Percentiles rank a stretch among this genome's conserved stretches.
These are phyloP conservation scores for Drosophila bunnanda DNA, from an alignment of 2,888 invertebrate species.

Conservation along the genomic window DNA sequence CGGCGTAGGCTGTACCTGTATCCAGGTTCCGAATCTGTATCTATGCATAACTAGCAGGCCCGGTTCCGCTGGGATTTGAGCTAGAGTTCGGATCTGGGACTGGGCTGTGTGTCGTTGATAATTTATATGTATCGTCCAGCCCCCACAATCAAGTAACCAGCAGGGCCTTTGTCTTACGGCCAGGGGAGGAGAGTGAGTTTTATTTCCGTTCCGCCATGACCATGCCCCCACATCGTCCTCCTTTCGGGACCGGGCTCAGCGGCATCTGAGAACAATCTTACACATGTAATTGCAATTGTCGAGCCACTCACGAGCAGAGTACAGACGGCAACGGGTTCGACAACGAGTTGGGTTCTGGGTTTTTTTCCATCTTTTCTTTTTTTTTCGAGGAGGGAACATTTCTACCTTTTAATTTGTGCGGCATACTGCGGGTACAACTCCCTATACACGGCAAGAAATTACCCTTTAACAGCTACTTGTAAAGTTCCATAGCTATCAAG, in stretches of 20 bases:
- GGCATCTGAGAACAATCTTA: constrained; percentile 56
- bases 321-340: too few species aligned
- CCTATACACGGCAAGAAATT: constrained; percentile 4
- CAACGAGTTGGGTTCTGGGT: constrained; percentile 37
- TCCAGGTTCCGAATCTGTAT: constrained; percentile 26
- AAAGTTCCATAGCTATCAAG: not conserved
- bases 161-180: constrained; percentile 66
- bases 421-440: constrained; percentile 49
- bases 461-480: rapidly evolving
- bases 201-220: constrained; percentile 66
- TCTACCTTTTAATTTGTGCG: constrained; percentile 76
- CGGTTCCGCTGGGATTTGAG: constrained; percentile 8
- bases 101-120: constrained; percentile 61
- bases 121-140: constrained; percentile 79
- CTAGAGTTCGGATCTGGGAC: constrained; percentile 21
- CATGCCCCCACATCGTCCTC: constrained; percentile 67
- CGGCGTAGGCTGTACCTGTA: constrained; percentile 46
- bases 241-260: constrained; percentile 44
- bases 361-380: not conserved
- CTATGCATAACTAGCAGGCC: constrained; percentile 42
- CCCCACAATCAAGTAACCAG: constrained; percentile 77
- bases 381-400: constrained; percentile 31
- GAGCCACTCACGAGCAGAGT: constrained; percentile 68
- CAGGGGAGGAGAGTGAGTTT: constrained; percentile 49
- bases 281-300: constrained; percentile 75